Percentiles rank a stretch among this genome's conserved stretches.
These are phyloP conservation scores for Thunnus thynnus DNA, from an alignment of 2,113 vertebrate genomes.

Conservation along the genomic window DNA sequence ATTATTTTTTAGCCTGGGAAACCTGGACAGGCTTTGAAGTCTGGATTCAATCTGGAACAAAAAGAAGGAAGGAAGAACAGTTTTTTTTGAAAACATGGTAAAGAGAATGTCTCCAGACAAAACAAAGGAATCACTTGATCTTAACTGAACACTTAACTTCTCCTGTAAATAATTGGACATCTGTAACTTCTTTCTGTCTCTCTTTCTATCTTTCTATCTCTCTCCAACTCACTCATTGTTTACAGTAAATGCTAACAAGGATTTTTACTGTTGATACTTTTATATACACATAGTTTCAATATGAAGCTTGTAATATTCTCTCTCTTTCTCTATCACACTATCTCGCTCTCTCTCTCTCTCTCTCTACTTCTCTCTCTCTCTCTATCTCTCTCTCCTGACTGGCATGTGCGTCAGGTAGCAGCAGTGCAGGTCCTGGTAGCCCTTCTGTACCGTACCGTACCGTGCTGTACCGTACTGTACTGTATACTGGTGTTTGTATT, in stretches of 20 bases:
- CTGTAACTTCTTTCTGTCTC: slow-evolving; percentile 80
- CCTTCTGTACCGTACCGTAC: slow-evolving; percentile 78
- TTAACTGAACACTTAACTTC: slow-evolving; percentile 36
- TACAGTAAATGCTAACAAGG: slow-evolving; percentile 95
- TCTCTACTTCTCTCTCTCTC: slow-evolving; percentile 78
- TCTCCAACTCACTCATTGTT: slow-evolving; percentile 87
- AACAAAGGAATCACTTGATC: slow-evolving; percentile 70
- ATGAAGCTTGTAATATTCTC: slow-evolving; percentile 86
- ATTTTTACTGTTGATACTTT: slow-evolving; percentile 97
- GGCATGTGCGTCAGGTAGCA: slow-evolving; percentile 87
- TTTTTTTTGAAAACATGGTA: slow-evolving; percentile 35
- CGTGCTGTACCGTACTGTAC: slow-evolving; percentile 74
- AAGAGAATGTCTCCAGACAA: slow-evolving; percentile 71
- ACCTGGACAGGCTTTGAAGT: neutral
- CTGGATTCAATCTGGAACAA: slow-evolving; percentile 4
- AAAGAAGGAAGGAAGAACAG: slow-evolving; percentile 7
- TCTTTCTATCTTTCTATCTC: slow-evolving; percentile 71
- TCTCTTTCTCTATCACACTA: slow-evolving; percentile 64
- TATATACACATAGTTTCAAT: slow-evolving; percentile 89
- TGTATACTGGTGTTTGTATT: slow-evolving; percentile 73
- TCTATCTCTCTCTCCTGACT: slow-evolving; percentile 59
- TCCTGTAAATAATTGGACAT: slow-evolving; percentile 85
- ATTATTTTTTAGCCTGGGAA: slow-evolving; percentile 21
- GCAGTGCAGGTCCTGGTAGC: slow-evolving; percentile 84
- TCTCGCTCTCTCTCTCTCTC: slow-evolving; percentile 61